Evolutionary conservation across 2,113 vertebrate species (phyloP), one percentile per base, ranked within the genome.

Genomic region (Recurvirostra avosetta): DNA sequence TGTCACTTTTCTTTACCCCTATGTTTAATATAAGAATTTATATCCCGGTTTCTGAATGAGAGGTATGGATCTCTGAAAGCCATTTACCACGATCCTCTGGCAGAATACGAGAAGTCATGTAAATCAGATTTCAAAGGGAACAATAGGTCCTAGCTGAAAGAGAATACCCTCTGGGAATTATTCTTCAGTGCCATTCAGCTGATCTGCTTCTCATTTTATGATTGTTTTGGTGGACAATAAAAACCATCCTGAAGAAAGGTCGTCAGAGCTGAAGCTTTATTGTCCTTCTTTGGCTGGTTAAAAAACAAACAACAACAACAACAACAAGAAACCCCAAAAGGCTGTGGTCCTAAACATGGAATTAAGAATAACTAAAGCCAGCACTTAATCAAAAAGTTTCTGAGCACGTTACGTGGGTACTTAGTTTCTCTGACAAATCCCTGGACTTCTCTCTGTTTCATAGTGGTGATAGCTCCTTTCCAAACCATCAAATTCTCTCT

Each of bases 181-280:
- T 71, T 88, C 47, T 74, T 63, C 52, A 91, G 27, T 63, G 56
- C 3, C 65, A 77, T 71, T 88, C 52, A 75, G 55, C 5, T 91
- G 75, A 90, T 86, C 83, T 92, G 76, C 53, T 94, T 95, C 53
- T 94, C 58, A 84, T 89, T 84, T 86, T 76, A 58, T 41, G 32
- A 43, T 58, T 58, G 71, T n/a, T 90, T 82, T 66, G 4, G 7
- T 11, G 43, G 41, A 86, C 75, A 95, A 59, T 88, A 92, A 87
- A 93, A 90, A 45, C 19, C 11, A 81, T 67, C 41, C 34, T 61
- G 15, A 85, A 75, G 45, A 93, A 87, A 36, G 6, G 45, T 22
- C 5, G 0, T 76, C 88, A 88, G 56, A 90, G 12, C 45, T 84
- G 29, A 91, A 91, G 36, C 7, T 30, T 49, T 67, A 86, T 29